A percentile compares a stretch with the other conserved stretches of the same genome.
Conservation (phyloP, 1,140 invertebrate species). For the Drosophila pseudoobscura region DNA sequence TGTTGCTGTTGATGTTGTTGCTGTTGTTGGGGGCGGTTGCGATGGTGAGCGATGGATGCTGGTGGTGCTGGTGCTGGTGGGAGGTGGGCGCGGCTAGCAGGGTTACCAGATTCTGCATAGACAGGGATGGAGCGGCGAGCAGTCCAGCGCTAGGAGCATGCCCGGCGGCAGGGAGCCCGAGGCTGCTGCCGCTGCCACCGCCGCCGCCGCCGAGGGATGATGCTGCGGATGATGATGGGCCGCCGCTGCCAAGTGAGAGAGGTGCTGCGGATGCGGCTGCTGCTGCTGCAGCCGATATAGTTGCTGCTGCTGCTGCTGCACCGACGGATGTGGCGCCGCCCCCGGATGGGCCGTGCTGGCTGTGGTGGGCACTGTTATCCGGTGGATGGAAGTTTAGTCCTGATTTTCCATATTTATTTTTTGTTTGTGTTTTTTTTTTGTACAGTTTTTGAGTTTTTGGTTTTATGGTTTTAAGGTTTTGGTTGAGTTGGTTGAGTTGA, state of each 20-base stretch:
- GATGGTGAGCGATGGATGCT: conserved; percentile 53
- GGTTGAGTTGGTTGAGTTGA: conserved; percentile 78
- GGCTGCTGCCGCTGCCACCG: conserved; percentile 33
- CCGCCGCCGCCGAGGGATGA: conserved; percentile 48
- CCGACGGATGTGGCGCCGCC: conserved; percentile 24
- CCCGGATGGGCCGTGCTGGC: conserved; percentile 65
- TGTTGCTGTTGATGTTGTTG: conserved; percentile 21
- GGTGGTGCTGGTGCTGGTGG: conserved; percentile 61
- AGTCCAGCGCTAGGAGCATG: conserved; percentile 83
- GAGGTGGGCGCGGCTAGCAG: conserved; percentile 86
- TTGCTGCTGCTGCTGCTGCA: conserved; percentile 60
- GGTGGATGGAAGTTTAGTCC: conserved; percentile 83
- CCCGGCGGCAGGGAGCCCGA: conserved; percentile 65
- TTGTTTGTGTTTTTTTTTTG: conserved; percentile 69
- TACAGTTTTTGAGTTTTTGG: conserved; percentile 65
- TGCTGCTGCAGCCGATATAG: conserved; percentile 70
- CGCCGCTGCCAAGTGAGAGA: conserved; percentile 58
- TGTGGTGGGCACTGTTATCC: conserved; percentile 82
- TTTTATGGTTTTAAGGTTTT: conserved; percentile 73
- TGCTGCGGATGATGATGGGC: conserved; percentile 60
- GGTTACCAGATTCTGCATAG: conserved; percentile 95
- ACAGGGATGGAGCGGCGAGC: conserved; percentile 89
- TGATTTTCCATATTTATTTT: conserved; percentile 74
- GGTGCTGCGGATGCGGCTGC: conserved; percentile 43
- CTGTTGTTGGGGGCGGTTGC: conserved; percentile 42